Evolutionary conservation across 1,140 invertebrate genomes (phyloP).

Genomic region (Oryctes rhinoceros): DNA sequence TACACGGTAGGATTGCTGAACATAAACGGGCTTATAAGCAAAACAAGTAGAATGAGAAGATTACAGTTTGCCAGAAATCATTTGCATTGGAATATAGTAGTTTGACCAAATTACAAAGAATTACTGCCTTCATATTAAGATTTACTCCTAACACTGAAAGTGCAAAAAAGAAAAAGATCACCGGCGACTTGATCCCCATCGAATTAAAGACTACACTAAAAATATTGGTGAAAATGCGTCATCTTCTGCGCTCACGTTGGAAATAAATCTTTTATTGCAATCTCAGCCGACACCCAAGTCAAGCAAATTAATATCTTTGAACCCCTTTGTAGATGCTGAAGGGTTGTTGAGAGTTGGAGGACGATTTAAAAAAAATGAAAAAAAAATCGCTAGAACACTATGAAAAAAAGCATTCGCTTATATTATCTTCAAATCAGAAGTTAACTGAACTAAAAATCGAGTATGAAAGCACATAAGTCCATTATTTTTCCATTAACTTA

Average conservation of each 20-base stretch:
- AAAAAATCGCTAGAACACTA: neutral
- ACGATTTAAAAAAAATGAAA: neutral
- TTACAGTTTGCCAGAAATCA: too few relatives aligned
- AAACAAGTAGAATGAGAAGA: too few relatives aligned
- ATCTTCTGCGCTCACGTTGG: neutral
- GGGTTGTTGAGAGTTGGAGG: constrained; percentile 39
- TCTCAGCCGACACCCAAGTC: neutral
- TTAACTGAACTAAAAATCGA: constrained; percentile 16
- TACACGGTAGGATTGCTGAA: too few relatives aligned
- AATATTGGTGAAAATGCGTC: too few relatives aligned
- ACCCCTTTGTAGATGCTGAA: constrained; percentile 37
- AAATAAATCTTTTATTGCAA: constrained; percentile 17
- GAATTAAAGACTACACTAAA: constrained; percentile 9
- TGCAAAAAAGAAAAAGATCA: neutral
- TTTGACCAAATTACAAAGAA: neutral
- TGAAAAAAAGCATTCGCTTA: constrained; percentile 28
- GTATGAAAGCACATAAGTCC: neutral
- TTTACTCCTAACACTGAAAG: neutral
- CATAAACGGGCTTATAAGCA: too few relatives aligned
- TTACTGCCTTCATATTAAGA: neutral
- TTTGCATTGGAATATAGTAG: constrained; percentile 1
- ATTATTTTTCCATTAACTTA: too few relatives aligned
- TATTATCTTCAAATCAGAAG: constrained; percentile 16
- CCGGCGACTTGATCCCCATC: neutral
- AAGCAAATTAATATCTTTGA: neutral